phyloP scores from a whole-genome alignment of 2,797 vertebrate genomes.

The Tapera naevia region DNA sequence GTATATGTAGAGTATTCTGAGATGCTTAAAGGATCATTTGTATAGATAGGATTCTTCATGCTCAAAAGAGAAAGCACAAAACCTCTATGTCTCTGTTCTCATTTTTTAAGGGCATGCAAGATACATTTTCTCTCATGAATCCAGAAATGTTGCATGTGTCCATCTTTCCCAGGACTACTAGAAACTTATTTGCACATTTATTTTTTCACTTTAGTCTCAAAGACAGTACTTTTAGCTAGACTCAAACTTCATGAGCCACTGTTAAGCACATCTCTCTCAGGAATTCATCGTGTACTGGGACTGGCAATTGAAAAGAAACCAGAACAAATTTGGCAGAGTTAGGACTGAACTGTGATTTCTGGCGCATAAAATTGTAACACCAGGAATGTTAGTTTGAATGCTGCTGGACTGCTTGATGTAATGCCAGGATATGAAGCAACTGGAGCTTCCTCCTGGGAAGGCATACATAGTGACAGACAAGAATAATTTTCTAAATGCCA shows the following conservation, averaged over 20 bases:
- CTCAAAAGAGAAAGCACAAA: background rate
- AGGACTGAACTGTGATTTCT: background rate
- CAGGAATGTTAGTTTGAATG: background rate
- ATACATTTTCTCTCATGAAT: background rate
- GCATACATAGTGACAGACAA: background rate
- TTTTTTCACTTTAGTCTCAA: background rate
- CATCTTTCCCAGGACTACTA: background rate
- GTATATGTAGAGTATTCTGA: background rate
- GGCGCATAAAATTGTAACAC: background rate
- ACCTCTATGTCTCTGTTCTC: accelerated
- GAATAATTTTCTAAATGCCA: background rate
- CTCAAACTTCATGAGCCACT: background rate
- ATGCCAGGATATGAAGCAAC: background rate
- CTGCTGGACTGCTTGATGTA: background rate
- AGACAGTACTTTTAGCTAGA: background rate
- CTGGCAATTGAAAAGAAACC: background rate
- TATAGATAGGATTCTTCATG: background rate
- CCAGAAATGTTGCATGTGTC: background rate
- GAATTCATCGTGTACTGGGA: background rate
- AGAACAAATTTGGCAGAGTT: background rate
- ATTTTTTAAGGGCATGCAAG: background rate
- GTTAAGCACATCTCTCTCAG: background rate
- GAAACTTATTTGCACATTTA: background rate
- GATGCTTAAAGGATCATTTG: accelerated
- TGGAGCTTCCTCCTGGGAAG: background rate